Evolutionary conservation across 2,888 invertebrate species (phyloP).

Genomic region (Pycnomerus fuliginosus): DNA sequence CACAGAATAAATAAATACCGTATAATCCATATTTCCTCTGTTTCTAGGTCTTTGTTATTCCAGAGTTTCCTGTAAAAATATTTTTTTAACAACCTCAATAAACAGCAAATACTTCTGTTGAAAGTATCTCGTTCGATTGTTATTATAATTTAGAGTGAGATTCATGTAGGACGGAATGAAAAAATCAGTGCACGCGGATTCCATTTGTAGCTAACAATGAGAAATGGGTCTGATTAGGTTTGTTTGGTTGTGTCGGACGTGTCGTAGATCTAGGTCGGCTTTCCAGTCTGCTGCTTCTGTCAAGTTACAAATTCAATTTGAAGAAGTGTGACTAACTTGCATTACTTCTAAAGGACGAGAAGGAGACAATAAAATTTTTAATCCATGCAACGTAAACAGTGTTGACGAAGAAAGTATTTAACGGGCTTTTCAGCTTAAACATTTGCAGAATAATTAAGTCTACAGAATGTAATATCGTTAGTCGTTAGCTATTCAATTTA

Average conservation of each 20-base stretch:
- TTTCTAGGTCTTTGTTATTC: conserved; percentile 21
- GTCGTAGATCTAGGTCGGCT: conserved; percentile 36
- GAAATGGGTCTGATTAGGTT: conserved; percentile 39
- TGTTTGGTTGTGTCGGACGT: conserved; percentile 38
- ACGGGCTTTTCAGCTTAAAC: conserved; percentile 8
- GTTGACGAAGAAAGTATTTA: conserved; percentile 5
- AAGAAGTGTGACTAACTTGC: conserved; percentile 39
- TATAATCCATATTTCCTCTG: no score
- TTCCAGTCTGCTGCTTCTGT: conserved; percentile 38
- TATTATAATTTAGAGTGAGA: no score
- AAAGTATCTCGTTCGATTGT: no score
- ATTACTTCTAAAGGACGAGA: conserved; percentile 23
- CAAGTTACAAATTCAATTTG: conserved; percentile 42
- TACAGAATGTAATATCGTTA: conserved; percentile 11
- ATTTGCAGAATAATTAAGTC: conserved; percentile 13
- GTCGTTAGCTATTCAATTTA: conserved; percentile 14
- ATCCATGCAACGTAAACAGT: background rate
- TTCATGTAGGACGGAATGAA: conserved; percentile 3
- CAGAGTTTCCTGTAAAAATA: conserved; percentile 18
- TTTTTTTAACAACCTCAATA: conserved; percentile 18
- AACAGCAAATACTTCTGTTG: conserved; percentile 16
- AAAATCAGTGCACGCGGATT: conserved; percentile 30
- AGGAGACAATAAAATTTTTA: background rate
- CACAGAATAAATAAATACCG: background rate
- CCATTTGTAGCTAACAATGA: conserved; percentile 35